These are phyloP conservation scores for Serilophus lunatus DNA, from an alignment of 2,113 vertebrate genomes.

Conservation along the genomic window DNA sequence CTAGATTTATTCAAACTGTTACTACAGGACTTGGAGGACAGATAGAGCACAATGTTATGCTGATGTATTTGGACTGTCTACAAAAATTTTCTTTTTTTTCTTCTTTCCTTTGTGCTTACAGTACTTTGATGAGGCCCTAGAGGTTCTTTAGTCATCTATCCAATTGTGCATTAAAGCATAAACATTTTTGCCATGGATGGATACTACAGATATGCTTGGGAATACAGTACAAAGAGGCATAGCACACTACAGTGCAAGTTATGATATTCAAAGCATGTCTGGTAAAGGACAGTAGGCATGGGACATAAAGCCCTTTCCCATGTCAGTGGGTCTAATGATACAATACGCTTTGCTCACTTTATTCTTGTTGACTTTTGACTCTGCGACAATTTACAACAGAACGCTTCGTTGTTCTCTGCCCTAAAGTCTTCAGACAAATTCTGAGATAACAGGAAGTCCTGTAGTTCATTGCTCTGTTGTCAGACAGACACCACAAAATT, in stretches of 20 bases:
- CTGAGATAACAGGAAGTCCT: neutral
- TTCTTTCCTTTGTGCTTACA: neutral
- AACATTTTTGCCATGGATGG: neutral
- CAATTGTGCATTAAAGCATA: neutral
- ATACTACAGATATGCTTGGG: neutral
- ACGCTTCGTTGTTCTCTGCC: neutral
- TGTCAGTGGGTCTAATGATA: neutral
- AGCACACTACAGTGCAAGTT: accelerated
- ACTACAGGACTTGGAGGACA: neutral
- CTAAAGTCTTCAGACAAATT: neutral
- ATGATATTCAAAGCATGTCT: neutral
- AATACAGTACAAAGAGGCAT: neutral
- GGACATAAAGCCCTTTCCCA: neutral
- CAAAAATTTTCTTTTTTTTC: neutral
- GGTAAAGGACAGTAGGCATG: neutral
- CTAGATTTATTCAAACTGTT: neutral
- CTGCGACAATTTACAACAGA: neutral
- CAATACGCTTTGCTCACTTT: neutral
- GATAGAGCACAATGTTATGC: neutral
- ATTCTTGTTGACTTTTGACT: neutral
- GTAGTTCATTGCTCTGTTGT: neutral
- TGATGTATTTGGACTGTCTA: neutral
- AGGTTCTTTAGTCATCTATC: neutral
- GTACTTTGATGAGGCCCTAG: neutral
- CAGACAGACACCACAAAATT: neutral